Base-by-base conservation (phyloP, 2,888 invertebrate species). In the Muschampia plurimacula region DNA sequence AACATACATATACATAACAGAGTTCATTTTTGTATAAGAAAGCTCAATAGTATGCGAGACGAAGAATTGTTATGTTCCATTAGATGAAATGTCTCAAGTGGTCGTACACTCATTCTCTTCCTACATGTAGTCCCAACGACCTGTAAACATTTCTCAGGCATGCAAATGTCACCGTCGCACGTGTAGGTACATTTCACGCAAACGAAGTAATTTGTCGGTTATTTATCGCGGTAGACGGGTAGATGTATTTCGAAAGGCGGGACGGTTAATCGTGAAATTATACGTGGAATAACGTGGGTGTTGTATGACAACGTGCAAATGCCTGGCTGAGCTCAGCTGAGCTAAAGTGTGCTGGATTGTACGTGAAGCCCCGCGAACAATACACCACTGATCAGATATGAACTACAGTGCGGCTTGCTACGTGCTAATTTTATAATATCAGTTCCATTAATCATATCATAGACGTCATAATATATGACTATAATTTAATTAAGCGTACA, bases 231-330 rank as follows among this genome's bases (percentile, higher is more conserved):
- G 80, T 78, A 84, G 85, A 83, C 82, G 79, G 81, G 82, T 82
- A 86, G 87, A 88, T 88, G 86, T 89, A 88, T 92, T 90, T 89
- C 88, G 89, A 85, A 90, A 89, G 89, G 85, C 83, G 86, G 84
- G 86, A 86, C 84, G 85, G 83, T 87, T 88, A 89, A 92, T 93
- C 89, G 89, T 84, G 86, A 86, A 90, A 92, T 93, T 93, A 93
- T 93, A 87, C 92, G 79, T 80, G 81, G 78, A 76, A 77, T 78
- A 76, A 85, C 85, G 93, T 92, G 89, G 92, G 93, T 85, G 91
- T 85, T 82, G 85, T 90, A 89, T 89, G 90, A 92, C 91, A 91
- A 90, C 89, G 89, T 87, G 88, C 87, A 86, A 90, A 89, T 84
- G 83, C 82, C 76, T 75, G 76, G 73, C 73, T 74, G 66, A 69